Conservation (phyloP, 2,797 vertebrate genomes). For the Rhinella marina region DNA sequence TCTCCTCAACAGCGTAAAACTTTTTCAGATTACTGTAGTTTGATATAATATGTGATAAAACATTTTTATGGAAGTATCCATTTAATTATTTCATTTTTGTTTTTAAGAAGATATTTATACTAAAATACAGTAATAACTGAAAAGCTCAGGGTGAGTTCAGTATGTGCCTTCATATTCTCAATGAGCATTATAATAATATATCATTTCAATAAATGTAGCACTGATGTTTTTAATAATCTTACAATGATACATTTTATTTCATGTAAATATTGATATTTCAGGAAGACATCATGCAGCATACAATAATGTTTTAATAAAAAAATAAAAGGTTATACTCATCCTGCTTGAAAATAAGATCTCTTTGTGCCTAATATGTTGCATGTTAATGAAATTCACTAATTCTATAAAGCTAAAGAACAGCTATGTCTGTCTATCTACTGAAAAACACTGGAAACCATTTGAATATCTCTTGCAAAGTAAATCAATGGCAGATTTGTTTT, state of each 20-base stretch:
- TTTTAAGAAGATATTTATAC: not conserved
- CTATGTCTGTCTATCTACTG: not conserved
- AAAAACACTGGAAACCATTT: too few relatives aligned
- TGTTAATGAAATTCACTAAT: constrained; percentile 50
- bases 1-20: too few relatives aligned
- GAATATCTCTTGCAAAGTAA: not conserved
- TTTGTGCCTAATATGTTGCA: constrained; percentile 29
- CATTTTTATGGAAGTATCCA: not conserved
- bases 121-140: not conserved
- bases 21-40: too few relatives aligned
- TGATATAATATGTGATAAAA: too few relatives aligned
- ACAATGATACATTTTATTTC: not conserved
- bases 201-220: not conserved
- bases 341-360: constrained; percentile 2
- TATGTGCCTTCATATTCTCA: not conserved
- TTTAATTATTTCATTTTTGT: not conserved
- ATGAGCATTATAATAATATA: not conserved
- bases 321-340: not conserved
- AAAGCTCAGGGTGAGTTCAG: not conserved
- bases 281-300: not conserved
- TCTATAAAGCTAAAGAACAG: not conserved
- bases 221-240: constrained; percentile 10
- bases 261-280: constrained; percentile 31
- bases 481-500: not conserved
- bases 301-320: not conserved